A percentile compares a stretch with the other conserved stretches of the same genome.
Evolutionary conservation across 2,797 vertebrate species (phyloP).

Genomic region (Syngnathus rostellatus): DNA sequence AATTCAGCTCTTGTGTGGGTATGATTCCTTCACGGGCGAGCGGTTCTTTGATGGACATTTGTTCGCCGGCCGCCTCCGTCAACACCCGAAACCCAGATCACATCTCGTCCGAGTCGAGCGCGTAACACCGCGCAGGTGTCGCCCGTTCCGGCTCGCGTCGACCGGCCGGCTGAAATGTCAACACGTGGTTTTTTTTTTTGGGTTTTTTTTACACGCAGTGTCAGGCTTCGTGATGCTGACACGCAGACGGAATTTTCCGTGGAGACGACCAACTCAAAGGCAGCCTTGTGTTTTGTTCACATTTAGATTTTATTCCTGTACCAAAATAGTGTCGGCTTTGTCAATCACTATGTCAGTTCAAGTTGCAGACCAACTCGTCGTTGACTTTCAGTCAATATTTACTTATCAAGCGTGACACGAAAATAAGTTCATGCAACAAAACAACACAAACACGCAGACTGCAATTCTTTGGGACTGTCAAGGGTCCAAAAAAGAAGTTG

Average conservation of each 20-base stretch:
- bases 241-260: background rate
- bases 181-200: conserved; percentile 20
- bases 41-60: conserved; percentile 14
- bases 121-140: conserved; percentile 61
- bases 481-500: too few species aligned
- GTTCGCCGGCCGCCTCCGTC: conserved; percentile 37
- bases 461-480: too few species aligned
- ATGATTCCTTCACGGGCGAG: conserved; percentile 39
- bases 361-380: too few species aligned
- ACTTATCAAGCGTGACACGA: too few species aligned
- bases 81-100: conserved; percentile 55
- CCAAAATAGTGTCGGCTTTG: too few species aligned
- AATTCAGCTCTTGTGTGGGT: conserved; percentile 61
- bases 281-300: background rate
- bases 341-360: too few species aligned
- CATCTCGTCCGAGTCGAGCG: conserved; percentile 37
- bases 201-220: conserved; percentile 19
- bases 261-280: background rate
- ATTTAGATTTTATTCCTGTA: background rate
- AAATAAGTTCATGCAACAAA: too few species aligned
- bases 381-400: too few species aligned
- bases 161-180: conserved; percentile 35
- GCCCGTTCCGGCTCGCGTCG: conserved; percentile 29
- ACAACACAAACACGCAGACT: too few species aligned
- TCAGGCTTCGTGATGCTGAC: conserved; percentile 17